Conservation (phyloP, 2,888 invertebrate species). For the Trichopoda pennipes region DNA sequence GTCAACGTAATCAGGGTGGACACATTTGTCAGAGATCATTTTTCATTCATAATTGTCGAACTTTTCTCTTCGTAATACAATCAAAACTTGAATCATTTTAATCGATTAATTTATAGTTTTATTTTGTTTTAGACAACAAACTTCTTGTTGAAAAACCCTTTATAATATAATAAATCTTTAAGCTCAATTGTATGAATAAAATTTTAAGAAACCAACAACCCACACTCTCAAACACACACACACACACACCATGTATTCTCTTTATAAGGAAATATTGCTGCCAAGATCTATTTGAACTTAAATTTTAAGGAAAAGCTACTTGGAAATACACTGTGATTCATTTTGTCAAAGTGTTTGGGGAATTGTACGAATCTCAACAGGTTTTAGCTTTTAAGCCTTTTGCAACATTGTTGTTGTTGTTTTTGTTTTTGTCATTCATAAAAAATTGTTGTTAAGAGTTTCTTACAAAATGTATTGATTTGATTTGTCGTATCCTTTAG, state of each 20-base stretch:
- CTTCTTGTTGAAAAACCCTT: neutral
- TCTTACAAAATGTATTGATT: conserved; percentile 52
- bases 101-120: too few species aligned
- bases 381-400: conserved; percentile 79
- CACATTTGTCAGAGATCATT: too few species aligned
- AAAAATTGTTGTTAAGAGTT: conserved; percentile 41
- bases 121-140: too few species aligned
- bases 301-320: conserved; percentile 41
- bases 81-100: too few species aligned
- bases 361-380: conserved; percentile 81
- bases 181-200: neutral
- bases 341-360: conserved; percentile 80
- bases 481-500: conserved; percentile 33
- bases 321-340: conserved; percentile 61
- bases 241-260: neutral
- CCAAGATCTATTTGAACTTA: conserved; percentile 37
- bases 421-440: conserved; percentile 46
- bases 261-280: conserved; percentile 31
- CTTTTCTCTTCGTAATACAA: too few species aligned
- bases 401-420: conserved; percentile 50
- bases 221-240: neutral
- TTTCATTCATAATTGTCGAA: too few species aligned
- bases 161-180: neutral
- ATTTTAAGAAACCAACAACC: neutral
- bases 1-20: too few species aligned